Base-by-base conservation (phyloP, 2,113 vertebrate genomes). In the Cyphomyrus plagiostoma region DNA sequence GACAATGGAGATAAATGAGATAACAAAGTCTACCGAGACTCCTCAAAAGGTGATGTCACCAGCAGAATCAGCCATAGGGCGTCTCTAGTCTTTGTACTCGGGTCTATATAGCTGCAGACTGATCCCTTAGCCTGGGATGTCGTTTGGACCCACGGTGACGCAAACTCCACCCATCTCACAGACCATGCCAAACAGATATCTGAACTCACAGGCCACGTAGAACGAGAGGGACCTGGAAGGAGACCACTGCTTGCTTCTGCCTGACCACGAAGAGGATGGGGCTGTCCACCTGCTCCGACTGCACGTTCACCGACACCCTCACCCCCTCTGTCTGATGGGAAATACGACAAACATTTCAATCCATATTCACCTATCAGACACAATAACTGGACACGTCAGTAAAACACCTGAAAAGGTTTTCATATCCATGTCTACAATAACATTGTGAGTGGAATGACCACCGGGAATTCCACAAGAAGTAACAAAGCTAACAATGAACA, bases 211-310 rank as follows among this genome's bases (percentile, higher is more conserved):
- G 95, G 48, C 98, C 98, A 92, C 98, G 95, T 0, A 99, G 97
- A 93, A 98, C 97, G 91, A 99, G 96, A 0, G 98, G 98, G 93
- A 98, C 96, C 94, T 99, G 98, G 93, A 99, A 99, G 62, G 98
- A 99, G 89, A 99, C 95, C 86, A 99, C 98, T 0, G 97, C 98
- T 91, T 99, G 97, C 94, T 98, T 97, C 96, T 99, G 98, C 89
- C 98, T 94, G 70, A 99, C 96, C 90, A 98, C 98, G 88, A 99
- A 98, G 89, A 99, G 96, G 77, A 98, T 94, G 0, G 98, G 97
- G 42, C 93, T 93, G 90, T 96, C 96, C 17, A 95, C 93, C 77
- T 93, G 94, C 77, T 96, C 95, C 0, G 96, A 96, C 58, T 97
- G 80, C 89, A 98, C 95, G 0, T 98, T 97, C 89, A 99, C 98